phyloP scores from a whole-genome alignment of 2,888 invertebrate species.

The Zeuzera pyrina region DNA sequence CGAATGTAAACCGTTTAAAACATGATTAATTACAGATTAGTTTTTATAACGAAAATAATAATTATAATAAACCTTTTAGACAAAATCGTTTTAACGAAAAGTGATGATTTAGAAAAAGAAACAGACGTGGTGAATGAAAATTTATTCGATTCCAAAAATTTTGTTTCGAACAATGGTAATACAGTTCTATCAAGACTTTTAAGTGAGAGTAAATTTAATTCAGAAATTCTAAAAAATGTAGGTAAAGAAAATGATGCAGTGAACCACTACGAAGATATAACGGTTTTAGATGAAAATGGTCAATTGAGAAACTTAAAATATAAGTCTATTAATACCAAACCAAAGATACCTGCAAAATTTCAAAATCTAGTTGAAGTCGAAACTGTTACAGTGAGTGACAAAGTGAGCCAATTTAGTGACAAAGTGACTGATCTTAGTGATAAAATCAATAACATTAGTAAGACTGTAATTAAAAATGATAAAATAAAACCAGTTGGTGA shows the following conservation, averaged over 20 bases:
- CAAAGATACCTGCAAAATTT: constrained; percentile 23
- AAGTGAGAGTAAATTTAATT: constrained; percentile 33
- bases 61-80: constrained; percentile 25
- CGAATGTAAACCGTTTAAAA: too few species aligned
- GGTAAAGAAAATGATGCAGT: constrained; percentile 32
- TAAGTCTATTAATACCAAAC: constrained; percentile 31
- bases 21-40: too few species aligned
- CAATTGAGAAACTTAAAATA: constrained; percentile 48
- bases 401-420: constrained; percentile 4
- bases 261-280: constrained; percentile 53
- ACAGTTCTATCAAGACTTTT: constrained; percentile 28
- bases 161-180: constrained; percentile 25
- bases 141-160: constrained; percentile 33
- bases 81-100: constrained; percentile 11
- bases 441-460: constrained; percentile 19
- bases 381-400: too few species aligned
- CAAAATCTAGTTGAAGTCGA: constrained; percentile 20
- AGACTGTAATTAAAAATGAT: too few species aligned
- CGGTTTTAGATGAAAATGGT: constrained; percentile 45
- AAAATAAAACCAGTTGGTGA: too few species aligned
- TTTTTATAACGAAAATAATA: constrained; percentile 21
- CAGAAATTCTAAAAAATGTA: constrained; percentile 31
- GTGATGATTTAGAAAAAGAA: constrained; percentile 15
- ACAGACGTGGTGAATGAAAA: constrained; percentile 31
- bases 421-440: constrained; percentile 10